Conservation (phyloP, 1,140 invertebrate species). For the Trichoplusia ni region DNA sequence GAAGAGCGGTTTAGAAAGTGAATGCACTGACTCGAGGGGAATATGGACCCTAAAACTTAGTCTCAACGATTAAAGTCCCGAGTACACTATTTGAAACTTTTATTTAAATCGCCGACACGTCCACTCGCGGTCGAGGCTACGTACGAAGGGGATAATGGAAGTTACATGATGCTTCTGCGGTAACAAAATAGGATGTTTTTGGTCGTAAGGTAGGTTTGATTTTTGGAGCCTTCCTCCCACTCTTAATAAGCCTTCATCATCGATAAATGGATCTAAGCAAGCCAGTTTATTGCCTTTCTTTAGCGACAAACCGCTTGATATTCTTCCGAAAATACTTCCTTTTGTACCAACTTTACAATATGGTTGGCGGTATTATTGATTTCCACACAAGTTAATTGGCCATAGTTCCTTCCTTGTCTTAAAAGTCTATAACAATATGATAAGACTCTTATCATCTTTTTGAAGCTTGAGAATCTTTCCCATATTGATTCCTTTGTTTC, state of each 20-base stretch:
- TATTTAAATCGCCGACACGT: not conserved
- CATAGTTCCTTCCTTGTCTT: no score
- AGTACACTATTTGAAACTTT: not conserved
- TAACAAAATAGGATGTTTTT: no score
- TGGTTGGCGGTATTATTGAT: no score
- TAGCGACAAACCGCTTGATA: not conserved
- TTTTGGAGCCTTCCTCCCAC: constrained; percentile 41
- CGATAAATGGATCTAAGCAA: constrained; percentile 31
- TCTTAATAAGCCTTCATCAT: constrained; percentile 32
- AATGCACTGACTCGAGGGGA: not conserved
- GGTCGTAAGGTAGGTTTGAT: constrained; percentile 3
- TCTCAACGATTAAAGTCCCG: not conserved
- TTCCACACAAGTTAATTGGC: no score
- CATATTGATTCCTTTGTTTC: no score
- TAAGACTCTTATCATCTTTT: no score
- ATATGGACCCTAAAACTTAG: not conserved
- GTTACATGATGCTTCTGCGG: constrained; percentile 29
- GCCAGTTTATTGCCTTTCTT: constrained; percentile 8
- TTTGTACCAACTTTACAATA: constrained; percentile 27
- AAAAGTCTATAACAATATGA: no score
- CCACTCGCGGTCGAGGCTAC: not conserved
- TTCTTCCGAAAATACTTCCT: constrained; percentile 12
- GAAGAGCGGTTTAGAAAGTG: not conserved
- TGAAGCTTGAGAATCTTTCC: no score
- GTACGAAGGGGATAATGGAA: not conserved